Evolutionary conservation across 2,888 invertebrate species (phyloP).

Genomic region (Abrostola triplasia): DNA sequence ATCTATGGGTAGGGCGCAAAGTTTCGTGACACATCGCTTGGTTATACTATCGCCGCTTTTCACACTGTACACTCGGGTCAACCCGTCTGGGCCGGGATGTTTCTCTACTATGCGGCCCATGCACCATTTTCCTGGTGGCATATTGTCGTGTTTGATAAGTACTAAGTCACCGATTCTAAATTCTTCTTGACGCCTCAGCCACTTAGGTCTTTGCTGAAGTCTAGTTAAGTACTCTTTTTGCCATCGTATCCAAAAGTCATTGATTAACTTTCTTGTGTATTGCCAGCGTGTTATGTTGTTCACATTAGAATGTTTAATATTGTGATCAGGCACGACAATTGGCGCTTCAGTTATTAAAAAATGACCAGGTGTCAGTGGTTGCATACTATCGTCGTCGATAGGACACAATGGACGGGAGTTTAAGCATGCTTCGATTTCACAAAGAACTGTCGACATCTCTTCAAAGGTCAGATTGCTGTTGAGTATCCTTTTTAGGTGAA

Average conservation of each 20-base stretch:
- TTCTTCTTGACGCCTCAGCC: constrained; percentile 3
- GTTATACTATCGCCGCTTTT: neutral
- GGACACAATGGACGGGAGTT: constrained; percentile 17
- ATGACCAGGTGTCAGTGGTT: constrained; percentile 5
- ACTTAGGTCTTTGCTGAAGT: constrained; percentile 6
- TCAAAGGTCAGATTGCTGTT: constrained; percentile 13
- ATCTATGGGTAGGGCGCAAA: constrained; percentile 2
- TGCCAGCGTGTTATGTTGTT: constrained; percentile 3
- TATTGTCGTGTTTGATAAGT: neutral
- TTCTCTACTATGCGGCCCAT: neutral
- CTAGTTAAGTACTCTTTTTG: constrained; percentile 2
- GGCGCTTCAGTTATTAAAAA: constrained; percentile 5
- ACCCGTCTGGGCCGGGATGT: neutral
- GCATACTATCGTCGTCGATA: neutral
- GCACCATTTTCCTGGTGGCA: constrained; percentile 1
- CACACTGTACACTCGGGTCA: neutral
- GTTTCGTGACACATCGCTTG: constrained; percentile 1
- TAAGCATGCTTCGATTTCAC: constrained; percentile 21
- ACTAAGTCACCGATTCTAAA: constrained; percentile 5
- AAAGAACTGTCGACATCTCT: constrained; percentile 19
- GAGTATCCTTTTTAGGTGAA: neutral
- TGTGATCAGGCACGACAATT: constrained; percentile 1
- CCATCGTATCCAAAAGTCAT: neutral
- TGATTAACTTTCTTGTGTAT: constrained; percentile 4
- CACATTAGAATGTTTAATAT: neutral